These are phyloP conservation scores for Ruditapes philippinarum DNA, from an alignment of 1,140 invertebrate species.

Conservation along the genomic window DNA sequence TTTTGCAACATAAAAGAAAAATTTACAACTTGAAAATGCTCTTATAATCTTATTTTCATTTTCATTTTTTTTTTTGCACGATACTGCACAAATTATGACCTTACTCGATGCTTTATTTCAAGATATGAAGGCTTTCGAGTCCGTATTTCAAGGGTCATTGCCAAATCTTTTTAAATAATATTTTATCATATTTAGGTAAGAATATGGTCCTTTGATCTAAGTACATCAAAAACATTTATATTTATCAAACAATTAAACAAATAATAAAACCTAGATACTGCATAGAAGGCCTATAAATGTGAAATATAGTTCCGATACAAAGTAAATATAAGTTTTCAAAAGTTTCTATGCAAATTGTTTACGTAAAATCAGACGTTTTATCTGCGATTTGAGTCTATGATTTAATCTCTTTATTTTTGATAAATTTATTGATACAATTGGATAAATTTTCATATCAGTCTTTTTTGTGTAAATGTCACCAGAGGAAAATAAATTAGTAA, in stretches of 20 bases:
- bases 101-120: not conserved
- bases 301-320: conserved; percentile 62
- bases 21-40: conserved; percentile 15
- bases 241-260: conserved; percentile 61
- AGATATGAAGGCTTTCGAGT: not conserved
- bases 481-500: conserved; percentile 11
- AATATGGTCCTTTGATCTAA: conserved; percentile 57
- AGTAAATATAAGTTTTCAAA: conserved; percentile 52
- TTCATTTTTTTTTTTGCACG: not conserved
- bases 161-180: conserved; percentile 58
- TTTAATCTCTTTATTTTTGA: conserved; percentile 61
- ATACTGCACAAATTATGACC: not conserved
- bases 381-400: conserved; percentile 38
- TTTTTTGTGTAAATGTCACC: conserved; percentile 33
- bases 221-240: conserved; percentile 62
- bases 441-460: conserved; percentile 26
- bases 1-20: not conserved
- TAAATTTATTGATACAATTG: conserved; percentile 47
- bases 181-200: conserved; percentile 67
- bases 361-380: conserved; percentile 52
- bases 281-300: conserved; percentile 21
- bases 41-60: not conserved
- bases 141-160: conserved; percentile 19
- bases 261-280: conserved; percentile 36
- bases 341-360: conserved; percentile 61